phyloP scores from a whole-genome alignment of 1,140 invertebrate species.

The Monochamus saltuarius region DNA sequence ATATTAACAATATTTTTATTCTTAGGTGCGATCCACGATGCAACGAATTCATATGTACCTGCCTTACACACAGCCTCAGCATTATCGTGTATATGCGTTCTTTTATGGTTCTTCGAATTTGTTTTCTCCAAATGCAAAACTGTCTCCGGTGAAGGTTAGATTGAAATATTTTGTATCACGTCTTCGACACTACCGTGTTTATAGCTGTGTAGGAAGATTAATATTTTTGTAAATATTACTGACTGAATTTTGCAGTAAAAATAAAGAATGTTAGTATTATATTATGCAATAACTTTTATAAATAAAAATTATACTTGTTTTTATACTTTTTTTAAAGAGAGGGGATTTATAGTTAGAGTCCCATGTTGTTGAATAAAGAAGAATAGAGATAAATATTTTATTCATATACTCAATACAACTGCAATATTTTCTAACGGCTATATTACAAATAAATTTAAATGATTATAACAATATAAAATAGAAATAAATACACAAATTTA shows the following conservation, averaged over 20 bases:
- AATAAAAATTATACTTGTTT: too few relatives aligned
- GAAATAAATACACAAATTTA: constrained; percentile 47
- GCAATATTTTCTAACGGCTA: constrained; percentile 49
- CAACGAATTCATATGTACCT: constrained; percentile 42
- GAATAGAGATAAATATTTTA: constrained; percentile 24
- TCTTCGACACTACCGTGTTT: too few relatives aligned
- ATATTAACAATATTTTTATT: not conserved
- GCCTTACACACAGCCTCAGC: constrained; percentile 42
- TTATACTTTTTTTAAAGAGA: too few relatives aligned
- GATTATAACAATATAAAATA: constrained; percentile 46
- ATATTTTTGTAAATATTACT: too few relatives aligned
- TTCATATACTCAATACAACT: constrained; percentile 48
- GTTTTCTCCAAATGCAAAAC: constrained; percentile 23
- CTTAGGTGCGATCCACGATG: constrained; percentile 49
- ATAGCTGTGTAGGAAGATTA: too few relatives aligned
- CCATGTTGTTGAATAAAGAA: too few relatives aligned
- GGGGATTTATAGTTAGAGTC: too few relatives aligned
- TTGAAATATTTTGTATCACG: too few relatives aligned
- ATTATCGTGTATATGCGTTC: constrained; percentile 45
- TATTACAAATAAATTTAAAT: constrained; percentile 48
- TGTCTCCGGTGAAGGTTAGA: not conserved
- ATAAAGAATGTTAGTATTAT: too few relatives aligned
- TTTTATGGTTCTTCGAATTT: constrained; percentile 46
- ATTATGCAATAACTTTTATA: too few relatives aligned
- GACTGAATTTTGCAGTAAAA: too few relatives aligned